Conservation (phyloP, 2,888 invertebrate genomes). For the Nomada ruficornis region DNA sequence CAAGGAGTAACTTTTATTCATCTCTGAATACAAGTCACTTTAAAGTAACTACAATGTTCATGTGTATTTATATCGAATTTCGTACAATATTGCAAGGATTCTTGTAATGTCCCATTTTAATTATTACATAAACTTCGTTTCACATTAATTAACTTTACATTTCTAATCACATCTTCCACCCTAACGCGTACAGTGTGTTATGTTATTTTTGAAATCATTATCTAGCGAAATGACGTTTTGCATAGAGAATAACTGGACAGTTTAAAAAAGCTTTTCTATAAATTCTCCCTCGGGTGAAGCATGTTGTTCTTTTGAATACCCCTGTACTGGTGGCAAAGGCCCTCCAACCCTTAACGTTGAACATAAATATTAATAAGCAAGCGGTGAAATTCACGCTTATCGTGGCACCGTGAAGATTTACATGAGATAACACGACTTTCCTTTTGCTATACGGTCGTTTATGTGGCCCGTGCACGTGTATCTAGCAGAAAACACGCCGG, state of each 20-base stretch:
- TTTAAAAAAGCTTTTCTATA: neutral
- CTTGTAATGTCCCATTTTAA: no score
- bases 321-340: conserved; percentile 51
- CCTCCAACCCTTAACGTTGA: conserved; percentile 69
- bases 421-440: conserved; percentile 78
- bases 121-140: no score
- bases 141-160: no score
- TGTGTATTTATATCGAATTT: no score
- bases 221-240: neutral
- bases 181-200: no score
- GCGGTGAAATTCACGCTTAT: conserved; percentile 81
- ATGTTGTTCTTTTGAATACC: conserved; percentile 54
- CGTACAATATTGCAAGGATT: no score
- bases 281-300: neutral
- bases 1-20: no score
- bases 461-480: conserved; percentile 61
- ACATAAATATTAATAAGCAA: conserved; percentile 82
- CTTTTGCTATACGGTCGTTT: conserved; percentile 67
- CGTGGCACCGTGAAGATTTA: conserved; percentile 81
- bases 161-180: no score
- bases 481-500: conserved; percentile 69
- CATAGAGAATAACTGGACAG: neutral
- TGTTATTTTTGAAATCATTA: neutral
- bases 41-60: no score
- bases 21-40: no score